Evolutionary conservation across 2,113 vertebrate genomes (phyloP).

Genomic region (Tachuris rubrigastra): DNA sequence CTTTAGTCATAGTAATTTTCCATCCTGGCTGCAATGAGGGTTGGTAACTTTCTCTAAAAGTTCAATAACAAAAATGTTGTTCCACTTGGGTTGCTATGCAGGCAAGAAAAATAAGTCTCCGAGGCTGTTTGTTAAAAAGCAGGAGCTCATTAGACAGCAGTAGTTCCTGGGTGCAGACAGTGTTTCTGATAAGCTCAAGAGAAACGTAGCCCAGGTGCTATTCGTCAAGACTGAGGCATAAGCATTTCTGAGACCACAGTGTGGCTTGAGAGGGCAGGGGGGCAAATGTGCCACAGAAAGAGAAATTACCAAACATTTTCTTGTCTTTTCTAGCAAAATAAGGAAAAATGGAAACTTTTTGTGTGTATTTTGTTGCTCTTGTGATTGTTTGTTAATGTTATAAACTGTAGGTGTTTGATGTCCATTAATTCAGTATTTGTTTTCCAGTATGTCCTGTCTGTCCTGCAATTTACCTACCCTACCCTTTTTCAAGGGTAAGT

Average conservation of each 20-base stretch:
- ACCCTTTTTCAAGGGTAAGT: slow-evolving; percentile 99
- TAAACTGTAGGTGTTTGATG: not conserved
- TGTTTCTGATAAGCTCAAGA: not conserved
- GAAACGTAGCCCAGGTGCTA: not conserved
- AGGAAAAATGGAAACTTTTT: not conserved
- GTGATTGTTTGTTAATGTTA: not conserved
- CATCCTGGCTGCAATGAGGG: accelerated
- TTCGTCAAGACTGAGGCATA: not conserved
- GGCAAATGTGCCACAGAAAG: not conserved
- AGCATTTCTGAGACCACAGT: not conserved
- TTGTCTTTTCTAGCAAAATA: not conserved
- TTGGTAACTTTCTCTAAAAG: not conserved
- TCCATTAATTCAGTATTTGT: slow-evolving; percentile 68
- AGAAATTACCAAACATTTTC: not conserved
- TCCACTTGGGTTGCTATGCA: not conserved
- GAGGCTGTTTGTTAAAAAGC: not conserved
- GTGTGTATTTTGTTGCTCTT: not conserved
- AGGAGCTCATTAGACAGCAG: not conserved
- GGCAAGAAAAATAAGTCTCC: not conserved
- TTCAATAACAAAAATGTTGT: not conserved
- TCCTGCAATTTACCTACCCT: slow-evolving; percentile 95
- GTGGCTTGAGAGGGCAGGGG: accelerated
- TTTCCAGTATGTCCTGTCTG: slow-evolving; percentile 94
- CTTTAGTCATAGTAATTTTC: not conserved
- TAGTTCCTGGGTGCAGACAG: not conserved